A percentile compares a stretch with the other conserved stretches of the same genome.
Evolutionary conservation across 2,113 vertebrate species (phyloP).

Genomic region (Melierax canorus): DNA sequence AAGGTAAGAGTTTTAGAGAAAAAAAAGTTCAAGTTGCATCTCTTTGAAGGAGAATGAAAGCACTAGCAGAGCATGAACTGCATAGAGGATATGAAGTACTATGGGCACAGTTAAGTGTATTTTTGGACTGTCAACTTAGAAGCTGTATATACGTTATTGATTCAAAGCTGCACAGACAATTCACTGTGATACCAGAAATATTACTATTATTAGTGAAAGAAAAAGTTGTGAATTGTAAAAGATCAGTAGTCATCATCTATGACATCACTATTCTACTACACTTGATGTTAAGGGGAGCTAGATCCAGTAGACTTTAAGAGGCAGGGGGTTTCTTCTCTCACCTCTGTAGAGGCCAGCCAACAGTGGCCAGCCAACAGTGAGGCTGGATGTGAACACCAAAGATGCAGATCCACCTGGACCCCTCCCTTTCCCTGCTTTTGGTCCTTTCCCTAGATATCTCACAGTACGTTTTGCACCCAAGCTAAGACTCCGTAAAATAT

Average conservation of each 20-base stretch:
- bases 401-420: neutral
- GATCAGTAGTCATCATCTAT: neutral
- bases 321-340: neutral
- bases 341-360: neutral
- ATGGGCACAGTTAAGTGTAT: neutral
- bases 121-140: neutral
- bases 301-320: neutral
- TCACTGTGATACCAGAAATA: neutral
- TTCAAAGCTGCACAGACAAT: neutral
- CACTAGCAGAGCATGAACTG: neutral
- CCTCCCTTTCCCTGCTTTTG: neutral
- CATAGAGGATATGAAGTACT: neutral
- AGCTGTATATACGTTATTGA: neutral
- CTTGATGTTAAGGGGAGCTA: neutral
- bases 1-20: neutral
- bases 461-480: neutral
- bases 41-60: neutral
- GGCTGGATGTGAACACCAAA: neutral
- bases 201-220: neutral
- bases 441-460: neutral
- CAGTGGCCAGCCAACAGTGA: neutral
- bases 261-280: neutral
- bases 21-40: neutral
- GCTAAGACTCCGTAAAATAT: neutral
- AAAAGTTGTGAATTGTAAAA: neutral